A percentile compares a stretch with the other conserved stretches of the same genome.
Evolutionary conservation across 2,113 vertebrate genomes (phyloP).

Genomic region (Vombatus ursinus): DNA sequence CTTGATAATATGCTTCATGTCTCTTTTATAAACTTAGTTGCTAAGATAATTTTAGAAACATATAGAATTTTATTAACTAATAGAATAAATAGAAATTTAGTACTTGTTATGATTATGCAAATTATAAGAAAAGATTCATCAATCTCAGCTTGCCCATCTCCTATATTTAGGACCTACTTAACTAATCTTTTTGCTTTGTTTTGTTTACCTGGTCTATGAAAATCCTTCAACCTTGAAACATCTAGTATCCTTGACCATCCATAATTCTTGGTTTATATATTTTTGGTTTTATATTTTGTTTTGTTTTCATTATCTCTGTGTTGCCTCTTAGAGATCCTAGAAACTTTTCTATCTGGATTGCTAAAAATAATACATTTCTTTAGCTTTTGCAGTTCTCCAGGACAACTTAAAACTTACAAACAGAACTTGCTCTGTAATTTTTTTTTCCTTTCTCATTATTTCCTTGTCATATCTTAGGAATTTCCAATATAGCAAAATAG

Average conservation of each 20-base stretch:
- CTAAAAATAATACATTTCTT: background rate
- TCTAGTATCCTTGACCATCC: background rate
- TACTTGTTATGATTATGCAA: background rate
- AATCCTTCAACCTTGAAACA: background rate
- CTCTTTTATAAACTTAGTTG: background rate
- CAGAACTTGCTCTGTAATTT: background rate
- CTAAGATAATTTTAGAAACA: background rate
- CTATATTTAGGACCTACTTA: background rate
- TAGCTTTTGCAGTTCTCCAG: background rate
- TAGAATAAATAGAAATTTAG: slow-evolving; percentile 28
- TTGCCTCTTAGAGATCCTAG: background rate
- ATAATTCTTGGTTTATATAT: background rate
- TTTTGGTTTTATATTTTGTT: background rate
- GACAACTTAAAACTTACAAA: background rate
- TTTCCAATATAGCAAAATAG: background rate
- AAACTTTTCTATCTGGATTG: background rate
- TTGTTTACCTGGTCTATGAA: background rate
- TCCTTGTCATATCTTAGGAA: background rate
- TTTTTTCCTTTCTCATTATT: background rate
- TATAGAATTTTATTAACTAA: slow-evolving; percentile 46
- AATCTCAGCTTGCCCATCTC: background rate
- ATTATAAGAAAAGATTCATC: background rate
- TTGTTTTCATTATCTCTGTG: background rate
- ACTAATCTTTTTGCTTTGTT: background rate
- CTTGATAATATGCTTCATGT: background rate